Evolutionary conservation across 2,888 invertebrate species (phyloP), one percentile per base, ranked within the genome.

Genomic region (Geophilus truncorum): DNA sequence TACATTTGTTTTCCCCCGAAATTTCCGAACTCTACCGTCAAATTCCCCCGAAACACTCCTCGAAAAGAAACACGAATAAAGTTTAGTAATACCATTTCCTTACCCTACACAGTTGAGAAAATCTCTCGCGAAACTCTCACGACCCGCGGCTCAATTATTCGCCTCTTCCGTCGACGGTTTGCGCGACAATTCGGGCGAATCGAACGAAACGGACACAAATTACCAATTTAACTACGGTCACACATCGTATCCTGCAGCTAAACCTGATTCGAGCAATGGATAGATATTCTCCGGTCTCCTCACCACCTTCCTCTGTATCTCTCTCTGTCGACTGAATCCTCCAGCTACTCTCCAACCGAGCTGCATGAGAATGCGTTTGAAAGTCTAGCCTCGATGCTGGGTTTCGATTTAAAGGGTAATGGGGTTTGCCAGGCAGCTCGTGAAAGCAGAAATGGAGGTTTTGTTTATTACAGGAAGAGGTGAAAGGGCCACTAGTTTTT

Each of bases 381-480:
- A 70, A 28, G 25, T 28, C 25, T 70, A 70, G 70, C 70, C 70
- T 70, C 70, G 28, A 10, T 15, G 70, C 25, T 25, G 25, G 70
- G 25, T 28, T 15, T 15, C 0, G 28, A 1, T 2, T 70, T 10
- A 70, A 28, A 70, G 12, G 25, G 10, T 25, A 70, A 70, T 25
- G 62, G 23, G 62, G 62, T 62, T 62, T 62, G 62, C 25, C 57
- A 21, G 57, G 21, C 57, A 57, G 21, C 40, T 40, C 15, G 9
- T 40, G 12, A 40, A n/a, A 21, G 7, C 70, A 70, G 70, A 70
- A 70, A 70, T 70, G 70, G 70, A 25, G 70, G 25, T 70, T 25
- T 70, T 70, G 70, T 70, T 70, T 70, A 70, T 70, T 70, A 70
- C 70, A 70, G 25, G 70, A 70, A 70, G 70, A 70, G 70, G 70